These are phyloP conservation scores for Trogon surrucura DNA, from an alignment of 2,113 vertebrate species.

Conservation along the genomic window DNA sequence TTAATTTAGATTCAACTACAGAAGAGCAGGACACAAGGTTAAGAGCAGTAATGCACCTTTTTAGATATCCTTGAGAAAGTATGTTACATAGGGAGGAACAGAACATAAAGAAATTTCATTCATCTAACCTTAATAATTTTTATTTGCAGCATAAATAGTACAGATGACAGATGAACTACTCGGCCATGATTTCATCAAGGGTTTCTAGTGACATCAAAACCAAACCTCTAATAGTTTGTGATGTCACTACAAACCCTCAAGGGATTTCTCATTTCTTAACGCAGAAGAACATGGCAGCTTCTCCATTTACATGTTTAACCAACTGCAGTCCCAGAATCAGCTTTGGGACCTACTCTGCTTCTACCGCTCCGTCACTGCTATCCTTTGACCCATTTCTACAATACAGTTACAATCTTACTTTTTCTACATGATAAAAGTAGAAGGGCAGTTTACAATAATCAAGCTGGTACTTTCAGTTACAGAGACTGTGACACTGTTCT, in stretches of 20 bases:
- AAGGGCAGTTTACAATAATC: not conserved
- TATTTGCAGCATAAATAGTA: not conserved
- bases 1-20: not conserved
- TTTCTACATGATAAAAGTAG: not conserved
- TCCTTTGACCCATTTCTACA: not conserved
- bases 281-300: not conserved
- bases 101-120: not conserved
- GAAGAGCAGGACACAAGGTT: not conserved
- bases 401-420: not conserved
- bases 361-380: not conserved
- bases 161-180: not conserved
- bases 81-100: not conserved
- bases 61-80: not conserved
- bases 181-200: not conserved
- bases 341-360: not conserved
- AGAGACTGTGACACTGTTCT: not conserved
- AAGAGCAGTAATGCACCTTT: not conserved
- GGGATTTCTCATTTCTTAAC: not conserved
- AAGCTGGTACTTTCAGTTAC: not conserved
- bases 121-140: not conserved
- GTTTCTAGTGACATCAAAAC: conserved; percentile 24
- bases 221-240: not conserved
- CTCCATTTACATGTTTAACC: not conserved
- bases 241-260: not conserved
- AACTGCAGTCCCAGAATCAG: not conserved